Base-by-base conservation (phyloP, 1,140 invertebrate species). In the Neodiprion pinetum region DNA sequence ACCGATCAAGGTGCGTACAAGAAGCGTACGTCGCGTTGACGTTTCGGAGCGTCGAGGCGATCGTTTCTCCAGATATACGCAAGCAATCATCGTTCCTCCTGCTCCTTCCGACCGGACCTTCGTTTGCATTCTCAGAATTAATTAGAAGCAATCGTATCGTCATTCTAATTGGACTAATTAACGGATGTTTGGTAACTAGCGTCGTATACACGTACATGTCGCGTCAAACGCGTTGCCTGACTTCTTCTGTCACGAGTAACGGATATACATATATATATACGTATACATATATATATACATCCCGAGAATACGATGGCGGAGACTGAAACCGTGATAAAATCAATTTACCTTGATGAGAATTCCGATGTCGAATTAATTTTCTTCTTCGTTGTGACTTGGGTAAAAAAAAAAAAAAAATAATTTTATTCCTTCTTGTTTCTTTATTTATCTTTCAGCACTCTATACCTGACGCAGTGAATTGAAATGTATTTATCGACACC, bases 81-180 rank as follows among this genome's bases (percentile, higher is more conserved):
- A 81, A 76, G 72, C 78, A 77, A 82, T 77, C 80, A 74, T 70
- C 49, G 23, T 48, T 68, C 69, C 17, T 21, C 17, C 17, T 21
- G 17, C 17, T 21, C 1, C n/a, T n/a, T 53, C 50, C 50, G 50
- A 53, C n/a, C 71, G 77, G 79, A 81, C 78, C 80, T 83, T 78
- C 74, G 53, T 75, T 71, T 77, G 76, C 66, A 61, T 40, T 5
- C 11, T 61, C 78, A 75, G 81, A 84, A 85, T 84, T 84, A 85
- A 85, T 85, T 85, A 84, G 81, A 76, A 74, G 76, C 82, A 80
- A 84, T 85, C 78, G 80, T 40, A 40, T 75, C 80, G 82, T 84
- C 83, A 82, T 82, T 83, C 81, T 85, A 85, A 85, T 85, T 85
- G 84, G 81, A 79, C 81, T 84, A 84, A 85, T 84, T 85, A 85